Percentiles rank a stretch among this genome's conserved stretches.
These are phyloP conservation scores for Callinectes sapidus DNA, from an alignment of 2,888 invertebrate species.

Conservation along the genomic window DNA sequence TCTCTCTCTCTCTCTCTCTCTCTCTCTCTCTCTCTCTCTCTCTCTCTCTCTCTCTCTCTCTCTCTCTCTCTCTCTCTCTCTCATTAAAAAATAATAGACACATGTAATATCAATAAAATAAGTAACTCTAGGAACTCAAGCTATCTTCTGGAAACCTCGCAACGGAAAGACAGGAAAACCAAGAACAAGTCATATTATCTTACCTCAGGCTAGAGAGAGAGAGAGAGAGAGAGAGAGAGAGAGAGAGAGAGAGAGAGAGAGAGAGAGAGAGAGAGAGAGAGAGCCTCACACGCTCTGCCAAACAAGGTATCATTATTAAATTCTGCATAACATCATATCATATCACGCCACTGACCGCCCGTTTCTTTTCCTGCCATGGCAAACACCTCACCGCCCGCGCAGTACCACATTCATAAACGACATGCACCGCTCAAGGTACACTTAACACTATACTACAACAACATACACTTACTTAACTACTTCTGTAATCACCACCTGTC, in stretches of 20 bases:
- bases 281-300: too few species aligned
- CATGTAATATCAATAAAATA: not conserved
- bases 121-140: not conserved
- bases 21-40: slow-evolving; percentile 1
- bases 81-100: not conserved
- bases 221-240: slow-evolving; percentile 30
- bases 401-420: too few species aligned
- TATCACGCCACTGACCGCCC: too few species aligned
- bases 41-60: slow-evolving; percentile 1
- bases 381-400: too few species aligned
- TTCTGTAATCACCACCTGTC: too few species aligned
- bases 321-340: too few species aligned
- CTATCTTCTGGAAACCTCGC: not conserved
- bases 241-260: slow-evolving; percentile 24
- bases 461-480: too few species aligned
- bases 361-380: too few species aligned
- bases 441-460: too few species aligned
- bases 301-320: too few species aligned
- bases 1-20: slow-evolving; percentile 1
- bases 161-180: not conserved
- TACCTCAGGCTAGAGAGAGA: not conserved
- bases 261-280: not conserved
- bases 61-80: not conserved
- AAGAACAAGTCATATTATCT: not conserved
- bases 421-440: too few species aligned